Conservation (phyloP, 2,888 invertebrate species). For the Ceratothoa steindachneri region DNA sequence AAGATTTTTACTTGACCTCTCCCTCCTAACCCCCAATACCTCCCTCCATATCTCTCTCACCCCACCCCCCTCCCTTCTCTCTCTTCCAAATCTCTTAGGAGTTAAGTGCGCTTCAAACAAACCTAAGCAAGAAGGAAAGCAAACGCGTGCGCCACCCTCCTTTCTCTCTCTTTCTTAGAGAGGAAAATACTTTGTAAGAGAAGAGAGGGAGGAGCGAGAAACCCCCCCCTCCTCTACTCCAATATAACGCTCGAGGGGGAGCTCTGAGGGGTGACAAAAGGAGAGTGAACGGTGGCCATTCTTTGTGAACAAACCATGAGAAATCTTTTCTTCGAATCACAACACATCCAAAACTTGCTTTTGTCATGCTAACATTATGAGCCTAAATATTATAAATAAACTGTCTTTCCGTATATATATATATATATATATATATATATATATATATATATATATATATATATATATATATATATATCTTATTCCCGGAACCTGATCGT, state of each 20-base stretch:
- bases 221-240: no score
- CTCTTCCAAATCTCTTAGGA: background rate
- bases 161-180: background rate
- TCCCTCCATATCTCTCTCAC: constrained; percentile 23
- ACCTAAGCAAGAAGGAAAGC: no score
- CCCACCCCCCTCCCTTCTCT: constrained; percentile 16
- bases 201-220: no score
- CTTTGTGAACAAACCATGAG: background rate
- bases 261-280: background rate
- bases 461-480: no score
- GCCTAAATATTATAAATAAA: background rate
- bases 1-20: background rate
- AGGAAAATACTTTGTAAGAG: no score
- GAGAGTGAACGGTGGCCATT: background rate
- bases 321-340: background rate
- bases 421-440: constrained; percentile 9
- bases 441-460: constrained; percentile 16
- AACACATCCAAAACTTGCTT: background rate
- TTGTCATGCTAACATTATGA: background rate
- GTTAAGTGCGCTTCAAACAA: no score
- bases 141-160: background rate
- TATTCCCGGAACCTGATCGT: no score
- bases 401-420: constrained; percentile 2
- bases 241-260: no score
- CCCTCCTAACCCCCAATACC: background rate